Base-by-base conservation (phyloP, 2,113 vertebrate species). In the Pseudorectes ferrugineus region DNA sequence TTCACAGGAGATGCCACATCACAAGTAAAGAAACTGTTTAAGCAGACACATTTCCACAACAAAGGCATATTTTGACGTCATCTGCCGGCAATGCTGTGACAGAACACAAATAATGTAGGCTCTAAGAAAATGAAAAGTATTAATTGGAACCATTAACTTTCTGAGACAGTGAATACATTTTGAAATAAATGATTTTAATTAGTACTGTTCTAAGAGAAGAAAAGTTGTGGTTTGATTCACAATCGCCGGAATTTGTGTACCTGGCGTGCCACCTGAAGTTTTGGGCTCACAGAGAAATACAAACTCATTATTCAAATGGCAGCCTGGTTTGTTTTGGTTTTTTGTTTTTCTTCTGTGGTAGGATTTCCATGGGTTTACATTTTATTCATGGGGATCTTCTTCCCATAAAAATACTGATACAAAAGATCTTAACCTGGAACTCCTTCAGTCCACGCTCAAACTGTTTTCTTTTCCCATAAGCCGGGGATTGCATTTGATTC, bases 11-110 rank as follows among this genome's bases (percentile, higher is more conserved):
- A n/a, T n/a, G n/a, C n/a, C n/a, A n/a, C n/a, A n/a, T n/a, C n/a
- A n/a, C n/a, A n/a, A n/a, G 87, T 78, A 65, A 59, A 92, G 46
- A 71, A 92, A 43, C n/a, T 54, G 24, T 83, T 93, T 31, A 65
- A 73, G 62, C 74, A 88, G 70, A 62, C 21, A 7, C 31, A 48
- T 93, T 95, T 93, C 85, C 92, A 95, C 87, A 95, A 95, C 86
- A 95, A 96, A 95, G 81, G 26, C 51, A 1, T 72, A 58, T 92
- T 88, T 94, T 94, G 63, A 79, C 0, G 0, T 71, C 62, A 80
- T 78, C 73, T 95, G 52, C 80, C 68, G 78, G 68, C 40, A 78
- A 4, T 52, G 42, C 61, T 92, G 54, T 85, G 91, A 91, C 92
- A 92, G 84, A 95, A 68, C 52, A 68, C 57, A 92, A 95, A 91